phyloP scores from a whole-genome alignment of 2,113 vertebrate genomes.

The Perccottus glenii region DNA sequence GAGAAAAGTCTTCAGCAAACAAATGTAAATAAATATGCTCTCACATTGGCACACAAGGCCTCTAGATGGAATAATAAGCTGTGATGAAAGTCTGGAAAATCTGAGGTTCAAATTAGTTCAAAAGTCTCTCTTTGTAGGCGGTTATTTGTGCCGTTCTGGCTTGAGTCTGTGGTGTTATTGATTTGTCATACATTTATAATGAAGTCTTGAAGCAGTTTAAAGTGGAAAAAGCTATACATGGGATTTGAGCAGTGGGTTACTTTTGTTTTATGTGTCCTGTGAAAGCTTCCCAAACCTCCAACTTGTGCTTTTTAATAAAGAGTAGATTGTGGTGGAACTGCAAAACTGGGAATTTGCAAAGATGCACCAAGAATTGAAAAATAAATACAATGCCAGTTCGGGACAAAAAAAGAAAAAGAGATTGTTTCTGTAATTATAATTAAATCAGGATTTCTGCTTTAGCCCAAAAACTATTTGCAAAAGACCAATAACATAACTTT shows the following conservation, averaged over 20 bases:
- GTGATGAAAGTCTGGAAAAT: not conserved
- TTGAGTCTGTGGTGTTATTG: not conserved
- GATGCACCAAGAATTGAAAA: too few relatives aligned
- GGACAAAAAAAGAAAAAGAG: too few relatives aligned
- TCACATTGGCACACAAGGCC: constrained; percentile 10
- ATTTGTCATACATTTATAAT: constrained; percentile 19
- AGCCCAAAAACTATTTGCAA: too few relatives aligned
- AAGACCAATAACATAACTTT: too few relatives aligned
- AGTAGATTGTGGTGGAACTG: not conserved
- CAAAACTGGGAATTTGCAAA: not conserved
- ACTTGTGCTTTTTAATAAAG: constrained; percentile 29
- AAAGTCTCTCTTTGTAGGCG: not conserved
- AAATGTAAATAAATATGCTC: constrained; percentile 1
- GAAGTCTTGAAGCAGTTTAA: not conserved
- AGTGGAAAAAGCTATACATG: not conserved
- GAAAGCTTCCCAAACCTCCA: constrained; percentile 3
- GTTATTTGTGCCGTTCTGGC: not conserved
- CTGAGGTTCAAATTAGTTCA: not conserved
- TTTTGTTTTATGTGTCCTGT: constrained; percentile 3
- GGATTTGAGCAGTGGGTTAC: not conserved
- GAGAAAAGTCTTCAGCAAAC: constrained; percentile 3
- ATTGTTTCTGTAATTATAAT: too few relatives aligned
- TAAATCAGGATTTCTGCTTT: too few relatives aligned
- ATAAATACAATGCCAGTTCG: too few relatives aligned
- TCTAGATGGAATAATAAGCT: not conserved